Evolutionary conservation across 2,888 invertebrate species (phyloP).

Genomic region (Clusia tigrina): DNA sequence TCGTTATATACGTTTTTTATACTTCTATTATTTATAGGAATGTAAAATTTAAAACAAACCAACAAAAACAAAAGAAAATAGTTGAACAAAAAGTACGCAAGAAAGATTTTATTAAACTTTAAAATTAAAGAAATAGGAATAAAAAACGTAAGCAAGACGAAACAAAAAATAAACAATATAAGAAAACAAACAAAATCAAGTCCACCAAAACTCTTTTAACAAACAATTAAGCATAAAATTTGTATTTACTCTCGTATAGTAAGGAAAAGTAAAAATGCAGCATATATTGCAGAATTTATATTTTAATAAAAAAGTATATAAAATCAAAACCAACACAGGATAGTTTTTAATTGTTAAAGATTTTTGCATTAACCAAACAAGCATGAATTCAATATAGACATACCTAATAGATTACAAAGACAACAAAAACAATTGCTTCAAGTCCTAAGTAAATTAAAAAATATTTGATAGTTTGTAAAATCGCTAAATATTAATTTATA

Average conservation of each 20-base stretch:
- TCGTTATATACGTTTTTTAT: conserved; percentile 14
- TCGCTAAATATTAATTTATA: background rate
- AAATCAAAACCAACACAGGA: conserved; percentile 25
- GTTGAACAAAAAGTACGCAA: background rate
- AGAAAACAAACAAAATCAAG: conserved; percentile 43
- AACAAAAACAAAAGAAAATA: conserved; percentile 6
- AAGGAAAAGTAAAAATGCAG: conserved; percentile 19
- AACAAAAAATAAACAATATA: conserved; percentile 18
- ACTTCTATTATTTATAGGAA: conserved; percentile 17
- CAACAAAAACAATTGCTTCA: conserved; percentile 6
- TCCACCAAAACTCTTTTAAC: conserved; percentile 47
- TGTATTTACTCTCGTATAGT: conserved; percentile 45
- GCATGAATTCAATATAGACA: conserved; percentile 24
- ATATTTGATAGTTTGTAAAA: background rate
- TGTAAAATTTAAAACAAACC: conserved; percentile 8
- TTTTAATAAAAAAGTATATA: conserved; percentile 27
- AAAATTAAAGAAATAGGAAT: conserved; percentile 48
- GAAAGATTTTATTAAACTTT: conserved; percentile 55
- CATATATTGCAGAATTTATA: conserved; percentile 31
- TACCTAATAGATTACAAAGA: conserved; percentile 32
- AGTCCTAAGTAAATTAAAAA: conserved; percentile 3
- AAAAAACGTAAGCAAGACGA: conserved; percentile 31
- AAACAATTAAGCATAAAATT: conserved; percentile 33
- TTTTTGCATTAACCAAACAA: conserved; percentile 14
- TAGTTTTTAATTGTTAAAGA: conserved; percentile 31